Evolutionary conservation across 2,888 invertebrate genomes (phyloP).

Genomic region (Lasioglossum marginatum): DNA sequence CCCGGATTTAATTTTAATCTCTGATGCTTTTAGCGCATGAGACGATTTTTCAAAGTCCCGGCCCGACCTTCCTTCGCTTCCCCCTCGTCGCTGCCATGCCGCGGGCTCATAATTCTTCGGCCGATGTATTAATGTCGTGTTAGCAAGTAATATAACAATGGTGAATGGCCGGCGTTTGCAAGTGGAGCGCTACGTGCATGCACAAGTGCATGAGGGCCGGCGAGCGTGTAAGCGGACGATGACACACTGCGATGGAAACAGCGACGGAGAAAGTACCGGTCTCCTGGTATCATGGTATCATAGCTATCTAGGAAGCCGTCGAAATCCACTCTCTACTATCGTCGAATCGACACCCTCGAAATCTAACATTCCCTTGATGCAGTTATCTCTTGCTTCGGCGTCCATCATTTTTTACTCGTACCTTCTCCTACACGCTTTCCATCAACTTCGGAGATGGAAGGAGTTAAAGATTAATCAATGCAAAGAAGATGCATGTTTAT

Average conservation of each 20-base stretch:
- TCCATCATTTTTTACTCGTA: neutral
- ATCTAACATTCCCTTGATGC: neutral
- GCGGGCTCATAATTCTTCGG: constrained; percentile 76
- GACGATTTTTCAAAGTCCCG: constrained; percentile 78
- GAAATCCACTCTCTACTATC: neutral
- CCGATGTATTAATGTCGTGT: constrained; percentile 82
- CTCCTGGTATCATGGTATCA: neutral
- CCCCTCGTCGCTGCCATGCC: constrained; percentile 70
- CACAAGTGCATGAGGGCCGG: constrained; percentile 28
- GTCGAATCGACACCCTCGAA: constrained; percentile 12
- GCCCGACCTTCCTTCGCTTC: constrained; percentile 32
- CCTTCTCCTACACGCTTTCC: neutral
- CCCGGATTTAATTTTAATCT: constrained; percentile 79
- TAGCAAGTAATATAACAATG: constrained; percentile 81
- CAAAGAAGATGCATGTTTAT: too few species aligned
- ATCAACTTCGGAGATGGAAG: neutral
- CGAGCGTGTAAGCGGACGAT: constrained; percentile 41
- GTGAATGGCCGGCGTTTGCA: constrained; percentile 67
- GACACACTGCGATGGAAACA: constrained; percentile 40
- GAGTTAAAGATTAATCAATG: neutral
- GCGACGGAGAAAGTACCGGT: constrained; percentile 17
- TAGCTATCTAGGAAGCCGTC: constrained; percentile 15
- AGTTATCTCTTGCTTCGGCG: neutral
- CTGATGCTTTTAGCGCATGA: constrained; percentile 73
- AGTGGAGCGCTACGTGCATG: constrained; percentile 57